Percentiles rank a stretch among this genome's conserved stretches.
Conservation (phyloP, 2,888 invertebrate species). For the Athrips mouffetella region DNA sequence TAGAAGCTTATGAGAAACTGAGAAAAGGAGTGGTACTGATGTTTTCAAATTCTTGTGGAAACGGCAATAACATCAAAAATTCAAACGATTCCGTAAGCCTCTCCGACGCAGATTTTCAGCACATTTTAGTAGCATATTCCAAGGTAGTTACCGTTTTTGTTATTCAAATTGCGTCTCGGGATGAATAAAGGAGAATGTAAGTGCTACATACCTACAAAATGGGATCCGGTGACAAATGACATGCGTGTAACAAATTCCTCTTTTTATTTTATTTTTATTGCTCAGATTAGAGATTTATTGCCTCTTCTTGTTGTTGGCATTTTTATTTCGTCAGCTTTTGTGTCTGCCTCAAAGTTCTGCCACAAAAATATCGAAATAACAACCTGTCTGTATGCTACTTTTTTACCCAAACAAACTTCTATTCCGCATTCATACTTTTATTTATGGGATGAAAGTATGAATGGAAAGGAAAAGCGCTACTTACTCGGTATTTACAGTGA, state of each 20-base stretch:
- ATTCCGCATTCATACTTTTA: too few species aligned
- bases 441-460: too few species aligned
- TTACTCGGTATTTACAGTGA: background rate
- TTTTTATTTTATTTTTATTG: constrained; percentile 21
- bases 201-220: constrained; percentile 3
- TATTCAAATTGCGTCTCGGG: constrained; percentile 28
- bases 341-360: too few species aligned
- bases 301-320: constrained; percentile 11
- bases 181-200: constrained; percentile 26
- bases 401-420: too few species aligned
- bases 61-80: too few species aligned
- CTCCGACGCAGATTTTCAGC: background rate
- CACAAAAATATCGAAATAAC: too few species aligned
- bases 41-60: too few species aligned
- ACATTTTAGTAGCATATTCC: background rate
- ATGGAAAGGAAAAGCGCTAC: background rate
- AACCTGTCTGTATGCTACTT: too few species aligned
- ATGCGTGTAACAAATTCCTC: constrained; percentile 19
- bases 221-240: constrained; percentile 23
- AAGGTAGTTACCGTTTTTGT: constrained; percentile 20
- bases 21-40: too few species aligned
- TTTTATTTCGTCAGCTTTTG: background rate
- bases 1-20: too few species aligned
- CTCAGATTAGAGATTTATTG: constrained; percentile 18
- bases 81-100: background rate